Evolutionary conservation across 2,797 vertebrate genomes (phyloP).

Genomic region (Gallinago solitaria): DNA sequence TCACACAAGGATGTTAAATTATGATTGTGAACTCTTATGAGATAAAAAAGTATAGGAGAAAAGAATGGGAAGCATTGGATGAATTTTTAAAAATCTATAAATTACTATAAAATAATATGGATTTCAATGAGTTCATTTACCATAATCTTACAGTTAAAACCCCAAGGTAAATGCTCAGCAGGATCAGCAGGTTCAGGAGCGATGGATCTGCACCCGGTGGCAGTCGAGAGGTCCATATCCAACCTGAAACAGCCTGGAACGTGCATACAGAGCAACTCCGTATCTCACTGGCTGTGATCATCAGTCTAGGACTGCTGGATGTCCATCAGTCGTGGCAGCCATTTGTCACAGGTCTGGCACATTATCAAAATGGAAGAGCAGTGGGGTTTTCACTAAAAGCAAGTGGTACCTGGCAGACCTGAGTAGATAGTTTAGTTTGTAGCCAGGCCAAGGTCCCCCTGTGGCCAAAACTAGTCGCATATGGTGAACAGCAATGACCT

Average conservation of each 20-base stretch:
- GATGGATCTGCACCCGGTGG: accelerated
- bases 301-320: not conserved
- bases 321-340: not conserved
- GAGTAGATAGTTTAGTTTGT: not conserved
- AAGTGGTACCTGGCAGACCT: not conserved
- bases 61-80: not conserved
- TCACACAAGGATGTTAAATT: not conserved
- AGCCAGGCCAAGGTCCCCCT: accelerated
- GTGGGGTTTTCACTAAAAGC: not conserved
- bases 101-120: not conserved
- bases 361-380: not conserved
- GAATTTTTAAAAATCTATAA: not conserved
- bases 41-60: not conserved
- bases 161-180: too few relatives aligned
- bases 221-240: not conserved
- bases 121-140: not conserved
- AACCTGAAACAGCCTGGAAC: not conserved
- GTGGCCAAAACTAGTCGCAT: not conserved
- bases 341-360: not conserved
- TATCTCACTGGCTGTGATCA: accelerated
- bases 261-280: accelerated
- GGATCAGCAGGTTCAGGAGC: not conserved
- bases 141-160: too few relatives aligned
- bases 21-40: not conserved
- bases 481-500: not conserved